Base-by-base conservation (phyloP, 2,888 invertebrate genomes). In the Lepidonotus clava region DNA sequence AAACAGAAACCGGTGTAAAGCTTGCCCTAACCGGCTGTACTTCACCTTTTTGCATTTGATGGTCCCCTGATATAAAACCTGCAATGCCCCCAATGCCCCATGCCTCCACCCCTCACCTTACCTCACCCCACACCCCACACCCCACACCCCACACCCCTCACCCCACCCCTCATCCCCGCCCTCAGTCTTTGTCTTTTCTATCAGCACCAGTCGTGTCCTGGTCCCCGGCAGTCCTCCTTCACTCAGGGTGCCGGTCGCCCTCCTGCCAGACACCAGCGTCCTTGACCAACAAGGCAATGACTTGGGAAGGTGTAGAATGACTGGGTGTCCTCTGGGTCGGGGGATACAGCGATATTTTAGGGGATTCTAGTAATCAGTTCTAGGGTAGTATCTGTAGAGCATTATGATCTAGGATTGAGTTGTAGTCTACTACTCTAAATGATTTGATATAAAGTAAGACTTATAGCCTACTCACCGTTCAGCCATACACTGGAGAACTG, bases 131-230 rank as follows among this genome's bases (percentile, higher is more conserved):
- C 83, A 41, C 46, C 83, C 41, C 83, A 32, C 46, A 18, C 51
- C 51, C 32, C 46, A 28, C 24, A 14, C 38, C 40, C 36, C n/a
- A 34, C 40, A 0, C 40, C 77, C 77, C 18, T 77, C n/a, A 34
- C 40, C 2, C 34, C 40, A 18, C 77, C 40, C 14, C 34, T 77
- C 0, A n/a, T n/a, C 28, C 24, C 24, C 71, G 36, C 71, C n/a
- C 38, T 28, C 36, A 71, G 36, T 71, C 71, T 71, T 71, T 71
- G 71, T 71, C 71, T 71, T 71, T 71, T 71, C 38, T 38, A 71
- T 71, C 71, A 71, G 24, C 38, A 24, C 71, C 71, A 21, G 14
- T 14, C 18, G 36, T 36, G 71, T 14, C 5, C 36, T 71, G 38
- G 71, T 71, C 5, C 71, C 18, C 71, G 24, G 38, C 71, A 36